Evolutionary conservation across 2,888 invertebrate species (phyloP), one percentile per base, ranked within the genome.

Genomic region (Zaprionus bogoriensis): DNA sequence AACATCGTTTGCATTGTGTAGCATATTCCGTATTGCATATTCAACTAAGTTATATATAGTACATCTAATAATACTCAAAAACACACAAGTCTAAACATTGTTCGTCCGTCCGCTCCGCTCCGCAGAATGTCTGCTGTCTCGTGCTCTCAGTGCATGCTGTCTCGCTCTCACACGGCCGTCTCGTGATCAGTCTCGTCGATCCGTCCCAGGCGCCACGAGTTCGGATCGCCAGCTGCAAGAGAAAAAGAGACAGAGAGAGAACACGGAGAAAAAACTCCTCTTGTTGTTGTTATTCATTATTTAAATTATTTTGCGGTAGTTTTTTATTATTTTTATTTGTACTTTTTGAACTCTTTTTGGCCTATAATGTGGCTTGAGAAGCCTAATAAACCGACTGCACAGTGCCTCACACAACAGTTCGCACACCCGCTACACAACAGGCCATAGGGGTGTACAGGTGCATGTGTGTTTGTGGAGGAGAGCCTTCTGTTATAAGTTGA

Each of bases 171-270:
- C 90, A 95, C 95, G 74, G 95, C 94, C 90, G 95, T 95, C 91
- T 95, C 95, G 89, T 95, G 95, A 88, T 95, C 95, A 75, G 94
- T 93, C 92, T 95, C 95, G 91, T 95, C 95, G 91, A 95, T 95
- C 88, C 95, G 93, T 74, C 95, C 95, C 82, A 95, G 92, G 68
- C 95, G 93, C 95, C 95, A 95, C 72, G 95, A 95, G 91, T 95
- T 95, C 61, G 95, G 95, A 91, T 95, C 95, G 69, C 94, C 93
- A 75, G 94, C 94, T 94, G 79, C 28, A 88, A 85, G 30, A 55
- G 38, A 12, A 32, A 20, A 1, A 39, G 2, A 22, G n/a, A 2
- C 20, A 22, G 12, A 32, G 3, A 32, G 14, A 46, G 12, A 7
- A 32, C 6, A 32, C 6, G 1, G 14, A 14, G 7, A 14, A 7